Evolutionary conservation across 1,140 invertebrate genomes (phyloP), one percentile per base, ranked within the genome.

Genomic region (Parapsyche elsis): DNA sequence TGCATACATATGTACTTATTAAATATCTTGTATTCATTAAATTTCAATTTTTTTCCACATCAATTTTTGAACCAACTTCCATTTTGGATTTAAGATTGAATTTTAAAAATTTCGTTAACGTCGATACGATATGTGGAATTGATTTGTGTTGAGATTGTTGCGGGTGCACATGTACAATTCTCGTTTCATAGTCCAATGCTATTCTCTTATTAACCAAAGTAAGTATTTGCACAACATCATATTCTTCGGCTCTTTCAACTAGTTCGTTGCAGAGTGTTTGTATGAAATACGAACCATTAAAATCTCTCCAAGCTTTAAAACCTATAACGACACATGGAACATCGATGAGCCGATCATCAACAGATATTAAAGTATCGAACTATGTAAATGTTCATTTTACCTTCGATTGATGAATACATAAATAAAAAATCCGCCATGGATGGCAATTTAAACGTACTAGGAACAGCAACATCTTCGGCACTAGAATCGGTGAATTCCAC

Each of bases 81-180:
- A 7, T 7, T 38, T 38, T 38, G 2, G 30, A 4, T 5, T 12
- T 53, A 5, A 26, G 21, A 57, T 75, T 16, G 16, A 75, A 75
- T 30, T 49, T 75, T 16, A 75, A 57, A 2, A 57, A 75, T 75
- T 75, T 75, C 10, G 73, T 75, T 23, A 75, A 30, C 49, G 16
- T 75, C 5, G 73, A 75, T 49, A 26, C 46, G 24, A 75, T 75
- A 57, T 75, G 45, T 0, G 73, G 49, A n/a, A 57, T 75, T 57
- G n/a, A 21, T 57, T 75, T 75, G 4, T 53, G 9, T 10, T 5
- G 26, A 14, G 12, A 5, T 53, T 53, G 12, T 12, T 70, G 14
- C 46, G 46, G 16, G 16, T 16, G 21, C 59, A 21, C 21, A 21
- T 24, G 16, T 61, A 19, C 16, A 10, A 53, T 53, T 1, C 1